Conservation (phyloP, 2,888 invertebrate species). For the Diplazon laetatorius region DNA sequence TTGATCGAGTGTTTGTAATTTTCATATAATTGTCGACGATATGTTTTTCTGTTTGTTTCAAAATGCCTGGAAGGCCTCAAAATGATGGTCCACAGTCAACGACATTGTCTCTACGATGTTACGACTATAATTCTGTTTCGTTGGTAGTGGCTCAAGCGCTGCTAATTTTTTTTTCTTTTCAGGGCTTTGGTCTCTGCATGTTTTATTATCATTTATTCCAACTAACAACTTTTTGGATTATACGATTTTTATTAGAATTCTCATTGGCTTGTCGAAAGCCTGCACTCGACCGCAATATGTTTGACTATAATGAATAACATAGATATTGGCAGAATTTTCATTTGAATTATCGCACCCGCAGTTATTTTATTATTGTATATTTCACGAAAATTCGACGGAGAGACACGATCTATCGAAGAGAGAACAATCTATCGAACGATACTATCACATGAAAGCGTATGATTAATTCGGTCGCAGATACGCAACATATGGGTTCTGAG, state of each 20-base stretch:
- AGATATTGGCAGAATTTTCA: conserved; percentile 23
- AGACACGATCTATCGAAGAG: neutral
- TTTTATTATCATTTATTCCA: neutral
- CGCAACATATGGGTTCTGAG: conserved; percentile 28
- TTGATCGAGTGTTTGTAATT: neutral
- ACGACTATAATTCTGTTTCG: conserved; percentile 1
- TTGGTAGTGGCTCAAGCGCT: conserved; percentile 7
- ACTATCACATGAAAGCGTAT: conserved; percentile 38
- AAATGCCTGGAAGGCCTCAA: neutral
- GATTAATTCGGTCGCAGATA: conserved; percentile 54
- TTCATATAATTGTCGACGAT: neutral
- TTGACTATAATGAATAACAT: conserved; percentile 25
- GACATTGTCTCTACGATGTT: neutral
- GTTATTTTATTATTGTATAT: neutral
- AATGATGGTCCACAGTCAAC: neutral
- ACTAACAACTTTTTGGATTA: neutral
- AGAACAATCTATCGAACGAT: conserved; percentile 24
- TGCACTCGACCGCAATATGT: conserved; percentile 18
- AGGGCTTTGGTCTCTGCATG: conserved; percentile 28
- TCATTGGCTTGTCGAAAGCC: conserved; percentile 11
- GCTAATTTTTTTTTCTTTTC: neutral
- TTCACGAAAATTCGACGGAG: conserved; percentile 13
- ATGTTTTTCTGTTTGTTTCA: neutral
- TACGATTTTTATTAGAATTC: neutral
- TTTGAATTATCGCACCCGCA: conserved; percentile 23